These are phyloP conservation scores for Coleophora flavipennella DNA, from an alignment of 2,888 invertebrate species.

Conservation along the genomic window DNA sequence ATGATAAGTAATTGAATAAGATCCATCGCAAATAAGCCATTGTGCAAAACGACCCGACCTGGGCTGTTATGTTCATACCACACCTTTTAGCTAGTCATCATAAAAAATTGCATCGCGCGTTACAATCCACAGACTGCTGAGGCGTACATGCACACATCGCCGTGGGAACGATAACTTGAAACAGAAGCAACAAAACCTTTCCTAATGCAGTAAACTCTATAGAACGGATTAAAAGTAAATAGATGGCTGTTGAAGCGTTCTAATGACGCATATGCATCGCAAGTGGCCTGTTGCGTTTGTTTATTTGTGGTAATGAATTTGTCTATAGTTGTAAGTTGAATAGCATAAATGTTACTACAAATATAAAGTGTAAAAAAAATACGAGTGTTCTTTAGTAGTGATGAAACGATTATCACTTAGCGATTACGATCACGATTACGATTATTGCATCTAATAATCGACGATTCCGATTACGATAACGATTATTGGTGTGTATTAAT, in stretches of 20 bases:
- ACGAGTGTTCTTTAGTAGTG: too few species aligned
- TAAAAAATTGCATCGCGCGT: conserved; percentile 18
- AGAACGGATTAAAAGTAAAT: conserved; percentile 5
- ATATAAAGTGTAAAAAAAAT: too few species aligned
- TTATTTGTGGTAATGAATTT: conserved; percentile 11
- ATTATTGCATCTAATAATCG: too few species aligned
- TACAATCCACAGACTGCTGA: conserved; percentile 8
- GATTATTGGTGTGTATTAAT: too few species aligned
- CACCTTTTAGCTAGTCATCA: conserved; percentile 8
- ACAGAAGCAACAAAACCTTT: background rate
- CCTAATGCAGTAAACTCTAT: background rate
- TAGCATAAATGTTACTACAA: too few species aligned
- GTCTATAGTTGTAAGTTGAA: conserved; percentile 1
- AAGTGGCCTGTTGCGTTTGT: conserved; percentile 8
- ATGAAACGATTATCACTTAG: too few species aligned
- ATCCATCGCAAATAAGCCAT: background rate
- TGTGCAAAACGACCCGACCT: too few species aligned
- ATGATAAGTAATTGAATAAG: background rate
- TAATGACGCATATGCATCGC: conserved; percentile 2
- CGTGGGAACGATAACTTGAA: conserved; percentile 28
- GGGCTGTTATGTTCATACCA: too few species aligned
- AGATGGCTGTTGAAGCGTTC: background rate
- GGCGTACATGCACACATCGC: conserved; percentile 28
- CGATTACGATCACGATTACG: too few species aligned
- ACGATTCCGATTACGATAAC: too few species aligned